A percentile compares a stretch with the other conserved stretches of the same genome.
These are phyloP conservation scores for Cephus sareptanus DNA, from an alignment of 2,888 invertebrate genomes.

Conservation along the genomic window DNA sequence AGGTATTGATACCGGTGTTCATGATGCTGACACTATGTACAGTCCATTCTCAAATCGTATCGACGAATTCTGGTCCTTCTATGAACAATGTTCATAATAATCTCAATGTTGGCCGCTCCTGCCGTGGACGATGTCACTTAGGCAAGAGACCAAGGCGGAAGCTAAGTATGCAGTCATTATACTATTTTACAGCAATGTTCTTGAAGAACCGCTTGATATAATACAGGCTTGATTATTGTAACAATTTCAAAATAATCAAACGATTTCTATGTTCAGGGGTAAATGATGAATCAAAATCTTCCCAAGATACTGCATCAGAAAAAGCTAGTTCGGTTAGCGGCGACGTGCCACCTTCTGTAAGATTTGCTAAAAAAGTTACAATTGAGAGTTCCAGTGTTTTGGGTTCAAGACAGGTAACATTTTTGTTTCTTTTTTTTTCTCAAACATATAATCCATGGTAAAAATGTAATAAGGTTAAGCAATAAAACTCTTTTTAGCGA, in stretches of 20 bases:
- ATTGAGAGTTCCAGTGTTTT: slow-evolving; percentile 39
- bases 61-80: slow-evolving; percentile 69
- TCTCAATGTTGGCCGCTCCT: slow-evolving; percentile 46
- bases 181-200: neutral
- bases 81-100: slow-evolving; percentile 41
- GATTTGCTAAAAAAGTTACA: slow-evolving; percentile 59
- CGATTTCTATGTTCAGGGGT: slow-evolving; percentile 33
- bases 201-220: neutral
- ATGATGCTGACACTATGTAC: slow-evolving; percentile 81
- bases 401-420: slow-evolving; percentile 25
- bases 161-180: slow-evolving; percentile 39
- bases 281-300: slow-evolving; percentile 47
- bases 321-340: slow-evolving; percentile 37
- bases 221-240: neutral
- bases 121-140: slow-evolving; percentile 52
- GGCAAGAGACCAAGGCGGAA: slow-evolving; percentile 52
- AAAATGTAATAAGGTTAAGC: neutral
- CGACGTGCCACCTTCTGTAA: slow-evolving; percentile 53
- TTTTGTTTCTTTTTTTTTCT: neutral
- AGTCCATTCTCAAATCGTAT: slow-evolving; percentile 85
- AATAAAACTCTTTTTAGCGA: neutral
- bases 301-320: slow-evolving; percentile 46
- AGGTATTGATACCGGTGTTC: slow-evolving; percentile 77
- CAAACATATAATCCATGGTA: neutral
- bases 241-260: neutral